phyloP scores from a whole-genome alignment of 2,888 invertebrate species.

The Tigriopus californicus region DNA sequence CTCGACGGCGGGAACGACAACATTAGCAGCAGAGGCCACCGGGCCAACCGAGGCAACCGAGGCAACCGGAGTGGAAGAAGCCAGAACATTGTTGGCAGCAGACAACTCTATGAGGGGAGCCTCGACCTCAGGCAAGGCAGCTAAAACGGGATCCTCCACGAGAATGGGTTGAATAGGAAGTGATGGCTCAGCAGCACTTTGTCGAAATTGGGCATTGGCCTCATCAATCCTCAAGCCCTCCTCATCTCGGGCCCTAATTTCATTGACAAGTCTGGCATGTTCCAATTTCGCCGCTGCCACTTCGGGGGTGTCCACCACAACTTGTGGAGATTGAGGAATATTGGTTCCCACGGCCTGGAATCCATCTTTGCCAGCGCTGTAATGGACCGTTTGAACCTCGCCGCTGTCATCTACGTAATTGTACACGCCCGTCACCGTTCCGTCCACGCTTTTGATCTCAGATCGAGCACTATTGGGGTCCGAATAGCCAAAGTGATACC shows the following conservation, averaged over 20 bases:
- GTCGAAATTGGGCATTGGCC: not conserved
- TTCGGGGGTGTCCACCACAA: conserved; percentile 6
- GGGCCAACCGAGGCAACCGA: too few relatives aligned
- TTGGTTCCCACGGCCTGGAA: conserved; percentile 9
- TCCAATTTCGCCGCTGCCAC: not conserved
- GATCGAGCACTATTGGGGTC: not conserved
- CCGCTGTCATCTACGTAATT: conserved; percentile 5
- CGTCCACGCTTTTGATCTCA: conserved; percentile 13
- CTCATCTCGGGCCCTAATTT: not conserved
- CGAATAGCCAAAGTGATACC: conserved; percentile 15
- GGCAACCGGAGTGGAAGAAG: not conserved
- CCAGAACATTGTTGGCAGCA: too few relatives aligned
- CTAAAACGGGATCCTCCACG: not conserved
- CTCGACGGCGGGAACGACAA: not conserved
- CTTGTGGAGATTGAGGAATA: not conserved
- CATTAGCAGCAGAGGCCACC: not conserved
- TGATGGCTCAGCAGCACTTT: not conserved
- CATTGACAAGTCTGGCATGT: not conserved
- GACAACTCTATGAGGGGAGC: not conserved
- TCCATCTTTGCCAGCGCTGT: not conserved
- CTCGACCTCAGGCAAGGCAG: not conserved
- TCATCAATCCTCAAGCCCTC: too few relatives aligned
- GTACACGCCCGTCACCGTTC: conserved; percentile 7
- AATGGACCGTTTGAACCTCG: conserved; percentile 8
- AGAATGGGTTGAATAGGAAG: not conserved